Evolutionary conservation across 23 tunicate genomes (phyloP).

Genomic region (Clavelina lepadiformis): DNA sequence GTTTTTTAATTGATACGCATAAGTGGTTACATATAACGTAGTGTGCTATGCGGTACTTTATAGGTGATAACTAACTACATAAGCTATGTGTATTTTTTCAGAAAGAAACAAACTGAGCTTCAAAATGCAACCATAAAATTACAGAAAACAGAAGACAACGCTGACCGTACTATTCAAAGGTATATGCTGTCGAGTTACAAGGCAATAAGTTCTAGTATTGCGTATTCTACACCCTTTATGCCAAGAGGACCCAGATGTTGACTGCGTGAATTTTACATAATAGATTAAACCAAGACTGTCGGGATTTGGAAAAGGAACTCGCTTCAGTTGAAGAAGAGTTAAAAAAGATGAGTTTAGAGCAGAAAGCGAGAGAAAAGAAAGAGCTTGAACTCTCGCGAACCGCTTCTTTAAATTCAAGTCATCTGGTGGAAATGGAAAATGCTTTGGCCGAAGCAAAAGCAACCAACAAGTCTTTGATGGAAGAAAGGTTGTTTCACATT

Average conservation of each 20-base stretch:
- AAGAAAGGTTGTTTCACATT: slow-evolving; percentile 85
- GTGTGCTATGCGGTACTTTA: not conserved
- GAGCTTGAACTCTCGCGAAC: slow-evolving; percentile 27
- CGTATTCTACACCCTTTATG: too few relatives aligned
- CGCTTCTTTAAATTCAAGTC: slow-evolving; percentile 21
- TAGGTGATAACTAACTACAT: not conserved
- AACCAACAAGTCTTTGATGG: slow-evolving; percentile 28
- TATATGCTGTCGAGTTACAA: not conserved
- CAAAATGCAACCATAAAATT: slow-evolving; percentile 38
- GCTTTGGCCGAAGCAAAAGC: slow-evolving; percentile 39
- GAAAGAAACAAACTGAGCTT: slow-evolving; percentile 47
- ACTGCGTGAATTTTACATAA: not conserved
- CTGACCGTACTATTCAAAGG: slow-evolving; percentile 60
- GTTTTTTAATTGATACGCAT: not conserved
- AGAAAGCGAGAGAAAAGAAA: slow-evolving; percentile 30
- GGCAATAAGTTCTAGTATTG: too few relatives aligned
- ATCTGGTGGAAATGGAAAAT: slow-evolving; percentile 29
- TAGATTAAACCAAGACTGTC: slow-evolving; percentile 74
- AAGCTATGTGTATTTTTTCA: slow-evolving; percentile 8
- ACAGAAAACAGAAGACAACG: slow-evolving; percentile 63
- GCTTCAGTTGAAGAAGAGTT: slow-evolving; percentile 26
- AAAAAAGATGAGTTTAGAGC: slow-evolving; percentile 18
- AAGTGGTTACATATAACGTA: not conserved
- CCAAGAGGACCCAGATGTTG: too few relatives aligned
- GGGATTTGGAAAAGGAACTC: slow-evolving; percentile 53